phyloP scores from a whole-genome alignment of 2,113 vertebrate genomes.

The Perognathus longimembris region DNA sequence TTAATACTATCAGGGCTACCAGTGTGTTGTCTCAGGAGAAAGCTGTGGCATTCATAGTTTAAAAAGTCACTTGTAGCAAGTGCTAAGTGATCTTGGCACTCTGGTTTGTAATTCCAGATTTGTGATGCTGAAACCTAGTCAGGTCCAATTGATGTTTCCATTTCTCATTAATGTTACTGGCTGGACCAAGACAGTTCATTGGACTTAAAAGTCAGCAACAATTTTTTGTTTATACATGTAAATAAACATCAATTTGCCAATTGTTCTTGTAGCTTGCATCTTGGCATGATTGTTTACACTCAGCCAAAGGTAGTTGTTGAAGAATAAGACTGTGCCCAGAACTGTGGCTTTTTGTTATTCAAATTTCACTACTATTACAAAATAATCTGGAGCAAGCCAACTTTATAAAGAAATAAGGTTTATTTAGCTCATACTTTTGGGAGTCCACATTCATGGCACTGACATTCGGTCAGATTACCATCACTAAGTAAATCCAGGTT shows the following conservation, averaged over 20 bases:
- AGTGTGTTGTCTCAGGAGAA: neutral
- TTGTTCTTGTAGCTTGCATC: neutral
- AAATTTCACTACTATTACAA: neutral
- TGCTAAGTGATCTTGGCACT: constrained; percentile 35
- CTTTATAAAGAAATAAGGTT: neutral
- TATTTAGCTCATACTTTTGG: neutral
- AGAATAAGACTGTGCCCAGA: neutral
- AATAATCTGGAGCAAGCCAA: neutral
- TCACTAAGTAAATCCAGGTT: too few relatives aligned
- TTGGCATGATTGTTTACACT: neutral
- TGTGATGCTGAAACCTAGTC: neutral
- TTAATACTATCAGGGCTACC: constrained; percentile 39
- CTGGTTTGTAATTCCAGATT: neutral
- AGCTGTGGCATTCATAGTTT: neutral
- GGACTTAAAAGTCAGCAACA: constrained; percentile 35
- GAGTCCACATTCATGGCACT: neutral
- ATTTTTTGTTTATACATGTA: neutral
- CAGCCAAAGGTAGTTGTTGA: neutral
- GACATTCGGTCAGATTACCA: neutral
- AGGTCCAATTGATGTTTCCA: constrained; percentile 45
- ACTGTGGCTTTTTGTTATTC: neutral
- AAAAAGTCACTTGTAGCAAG: constrained; percentile 15
- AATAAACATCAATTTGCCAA: neutral
- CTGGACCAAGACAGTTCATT: constrained; percentile 17
- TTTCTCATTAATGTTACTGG: constrained; percentile 12